Conservation (phyloP, 2,888 invertebrate species). For the Trichopria drosophilae region DNA sequence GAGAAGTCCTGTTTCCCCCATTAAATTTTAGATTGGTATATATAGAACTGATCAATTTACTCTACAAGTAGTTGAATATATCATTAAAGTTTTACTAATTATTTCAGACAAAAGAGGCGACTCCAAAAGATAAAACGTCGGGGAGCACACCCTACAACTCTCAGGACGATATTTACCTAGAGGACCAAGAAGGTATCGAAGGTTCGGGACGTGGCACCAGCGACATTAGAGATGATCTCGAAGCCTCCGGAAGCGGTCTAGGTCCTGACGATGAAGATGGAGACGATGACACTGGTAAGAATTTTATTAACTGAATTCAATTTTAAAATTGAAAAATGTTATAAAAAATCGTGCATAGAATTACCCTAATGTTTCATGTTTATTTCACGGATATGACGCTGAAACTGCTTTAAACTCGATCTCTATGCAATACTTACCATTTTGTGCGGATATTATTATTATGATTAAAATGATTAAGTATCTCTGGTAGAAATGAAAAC, state of each 20-base stretch:
- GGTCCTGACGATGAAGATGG: conserved; percentile 82
- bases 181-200: conserved; percentile 74
- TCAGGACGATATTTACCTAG: conserved; percentile 71
- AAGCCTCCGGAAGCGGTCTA: conserved; percentile 84
- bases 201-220: conserved; percentile 69
- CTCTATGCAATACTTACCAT: too few species aligned
- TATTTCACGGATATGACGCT: too few species aligned
- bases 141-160: conserved; percentile 58
- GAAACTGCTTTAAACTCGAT: too few species aligned
- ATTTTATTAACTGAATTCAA: background rate
- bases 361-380: too few species aligned
- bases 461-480: too few species aligned
- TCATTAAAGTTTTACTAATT: conserved; percentile 6
- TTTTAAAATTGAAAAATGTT: background rate
- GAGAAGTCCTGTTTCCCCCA: too few species aligned
- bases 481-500: too few species aligned
- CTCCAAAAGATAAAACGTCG: conserved; percentile 49
- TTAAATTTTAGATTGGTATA: too few species aligned
- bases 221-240: conserved; percentile 74
- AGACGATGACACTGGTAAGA: conserved; percentile 49
- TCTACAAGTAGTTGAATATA: background rate
- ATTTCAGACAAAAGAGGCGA: conserved; percentile 49
- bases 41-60: conserved; percentile 1
- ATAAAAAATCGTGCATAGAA: background rate
- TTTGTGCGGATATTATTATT: too few species aligned